These are phyloP conservation scores for Hydrocynus forskahlii DNA, from an alignment of 2,797 vertebrate genomes.

Conservation along the genomic window DNA sequence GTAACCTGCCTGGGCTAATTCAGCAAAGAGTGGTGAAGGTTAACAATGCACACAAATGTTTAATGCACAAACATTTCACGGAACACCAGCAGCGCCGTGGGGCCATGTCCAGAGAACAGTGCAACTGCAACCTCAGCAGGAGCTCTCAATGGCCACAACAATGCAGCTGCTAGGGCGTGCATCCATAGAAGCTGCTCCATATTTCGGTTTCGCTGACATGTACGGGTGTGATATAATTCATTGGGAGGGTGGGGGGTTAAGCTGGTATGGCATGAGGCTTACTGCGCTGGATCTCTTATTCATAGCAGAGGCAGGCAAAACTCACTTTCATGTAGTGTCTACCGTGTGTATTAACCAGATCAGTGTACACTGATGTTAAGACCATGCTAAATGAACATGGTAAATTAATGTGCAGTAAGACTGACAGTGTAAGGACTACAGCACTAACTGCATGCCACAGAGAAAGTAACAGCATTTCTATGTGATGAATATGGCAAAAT, in stretches of 20 bases:
- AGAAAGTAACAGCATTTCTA: not conserved
- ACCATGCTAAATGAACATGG: not conserved
- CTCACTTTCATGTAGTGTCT: not conserved
- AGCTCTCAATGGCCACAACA: constrained; percentile 60
- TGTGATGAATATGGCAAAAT: not conserved
- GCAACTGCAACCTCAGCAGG: constrained; percentile 67
- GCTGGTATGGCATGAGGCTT: not conserved
- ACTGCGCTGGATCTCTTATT: constrained; percentile 1
- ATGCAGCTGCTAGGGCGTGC: constrained; percentile 33
- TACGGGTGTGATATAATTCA: constrained; percentile 52
- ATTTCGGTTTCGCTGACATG: constrained; percentile 66
- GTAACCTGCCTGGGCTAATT: constrained; percentile 7
- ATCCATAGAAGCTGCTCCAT: constrained; percentile 65
- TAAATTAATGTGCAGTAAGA: not conserved
- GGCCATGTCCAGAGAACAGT: constrained; percentile 48
- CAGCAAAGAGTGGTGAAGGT: constrained; percentile 2
- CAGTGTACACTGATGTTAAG: not conserved
- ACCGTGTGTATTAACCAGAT: not conserved
- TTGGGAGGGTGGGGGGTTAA: not conserved
- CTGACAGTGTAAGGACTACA: not conserved
- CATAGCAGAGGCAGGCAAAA: not conserved
- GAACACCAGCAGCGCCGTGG: constrained; percentile 27
- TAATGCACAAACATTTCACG: constrained; percentile 51
- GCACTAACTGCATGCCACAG: not conserved
- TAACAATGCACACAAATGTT: constrained; percentile 53